Conservation (phyloP, 2,113 vertebrate species). For the Melanotaenia duboulayi region DNA sequence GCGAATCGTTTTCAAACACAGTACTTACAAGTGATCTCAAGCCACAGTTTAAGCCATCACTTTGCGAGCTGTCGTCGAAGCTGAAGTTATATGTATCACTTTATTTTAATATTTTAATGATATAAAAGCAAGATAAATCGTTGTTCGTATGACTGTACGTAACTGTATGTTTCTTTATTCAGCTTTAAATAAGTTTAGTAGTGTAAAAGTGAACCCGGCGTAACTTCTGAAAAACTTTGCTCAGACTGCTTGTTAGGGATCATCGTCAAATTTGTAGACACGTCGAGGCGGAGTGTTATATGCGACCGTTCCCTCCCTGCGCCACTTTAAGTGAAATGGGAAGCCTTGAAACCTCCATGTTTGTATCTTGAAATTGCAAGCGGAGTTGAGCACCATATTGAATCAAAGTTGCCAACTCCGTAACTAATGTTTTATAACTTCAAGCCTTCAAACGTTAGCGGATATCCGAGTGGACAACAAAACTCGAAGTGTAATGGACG, state of each 20-base stretch:
- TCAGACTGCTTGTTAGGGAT: constrained; percentile 53
- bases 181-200: not conserved
- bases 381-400: constrained; percentile 85
- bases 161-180: not conserved
- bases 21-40: not conserved
- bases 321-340: constrained; percentile 83
- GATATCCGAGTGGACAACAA: not conserved
- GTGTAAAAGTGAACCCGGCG: not conserved
- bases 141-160: too few relatives aligned
- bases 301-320: constrained; percentile 34
- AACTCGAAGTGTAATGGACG: constrained; percentile 24
- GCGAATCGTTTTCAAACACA: not conserved
- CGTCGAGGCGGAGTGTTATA: not conserved
- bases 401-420: constrained; percentile 81
- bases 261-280: constrained; percentile 27
- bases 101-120: not conserved
- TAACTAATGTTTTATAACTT: constrained; percentile 51
- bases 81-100: not conserved
- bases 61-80: not conserved
- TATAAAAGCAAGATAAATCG: not conserved
- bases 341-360: constrained; percentile 88
- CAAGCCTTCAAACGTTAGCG: not conserved
- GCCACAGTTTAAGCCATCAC: not conserved
- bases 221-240: constrained; percentile 51
- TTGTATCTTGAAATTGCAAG: constrained; percentile 86